Base-by-base conservation (phyloP, 2,113 vertebrate genomes). In the Potamarius usumacintae region DNA sequence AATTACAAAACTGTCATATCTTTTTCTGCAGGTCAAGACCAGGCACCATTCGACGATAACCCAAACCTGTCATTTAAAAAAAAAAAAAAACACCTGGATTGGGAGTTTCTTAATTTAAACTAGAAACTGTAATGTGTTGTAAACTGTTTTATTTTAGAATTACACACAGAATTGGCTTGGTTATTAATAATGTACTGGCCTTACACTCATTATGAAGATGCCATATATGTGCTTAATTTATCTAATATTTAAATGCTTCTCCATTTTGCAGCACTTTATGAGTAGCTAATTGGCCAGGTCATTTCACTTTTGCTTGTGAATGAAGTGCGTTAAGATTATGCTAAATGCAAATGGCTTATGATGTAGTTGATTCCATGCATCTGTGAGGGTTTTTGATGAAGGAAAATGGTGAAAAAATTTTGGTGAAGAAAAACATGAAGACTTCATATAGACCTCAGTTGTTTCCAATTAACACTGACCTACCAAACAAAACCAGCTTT, bases 41-140 rank as follows among this genome's bases (percentile, higher is more conserved):
- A 65, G 88, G 88, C 76, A 91, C 88, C 69, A 14, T 87, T 14
- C 84, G 50, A 22, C 87, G 87, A 85, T 88, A 88, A 89, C 77
- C 76, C 84, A 84, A 27, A 15, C 14, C 34, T 6, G 20, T 48
- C 63, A 53, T 69, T 57, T 42, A 42, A 55, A 55, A 55, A 57
- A 57, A 11, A 11, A 53, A 42, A n/a, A 78, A 48, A 65, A 27
- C 50, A 58, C 42, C 55, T 77, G 83, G 69, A 82, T 50, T 18
- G 65, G 34, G 62, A 77, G 58, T 50, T 57, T 82, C 62, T 63
- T 82, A 71, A 60, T 80, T 86, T 84, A 4, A 55, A 67, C 17
- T n/a, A 60, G n/a, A 87, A 82, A 89, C 55, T 86, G 67, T 52
- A 58, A 81, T 65, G 6, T 74, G 15, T 25, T 77, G n/a, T 63